Percentiles rank a stretch among this genome's conserved stretches.
These are phyloP conservation scores for Lumbricus terrestris DNA, from an alignment of 2,888 invertebrate genomes.

Conservation along the genomic window DNA sequence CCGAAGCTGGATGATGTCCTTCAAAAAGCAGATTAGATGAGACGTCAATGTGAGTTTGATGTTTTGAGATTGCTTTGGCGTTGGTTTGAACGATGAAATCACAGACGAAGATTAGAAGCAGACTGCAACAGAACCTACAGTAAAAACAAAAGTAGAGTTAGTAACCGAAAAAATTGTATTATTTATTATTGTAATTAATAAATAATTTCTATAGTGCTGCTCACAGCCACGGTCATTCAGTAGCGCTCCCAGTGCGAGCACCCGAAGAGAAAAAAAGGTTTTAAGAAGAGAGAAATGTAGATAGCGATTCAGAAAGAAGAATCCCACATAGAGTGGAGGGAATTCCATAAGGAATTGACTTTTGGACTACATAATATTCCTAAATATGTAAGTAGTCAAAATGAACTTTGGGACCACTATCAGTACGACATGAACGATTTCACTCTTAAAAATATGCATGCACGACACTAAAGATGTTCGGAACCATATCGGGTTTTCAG, in stretches of 20 bases:
- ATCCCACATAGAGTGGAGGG: too few relatives aligned
- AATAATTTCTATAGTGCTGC: too few relatives aligned
- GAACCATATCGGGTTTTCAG: background rate
- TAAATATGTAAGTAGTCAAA: background rate
- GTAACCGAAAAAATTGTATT: too few relatives aligned
- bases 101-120: background rate
- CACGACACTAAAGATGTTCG: background rate
- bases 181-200: too few relatives aligned
- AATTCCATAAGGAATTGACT: too few relatives aligned
- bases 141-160: background rate
- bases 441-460: constrained; percentile 7
- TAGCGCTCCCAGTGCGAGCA: too few relatives aligned
- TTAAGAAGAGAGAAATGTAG: too few relatives aligned
- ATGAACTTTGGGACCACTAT: background rate
- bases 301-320: too few relatives aligned
- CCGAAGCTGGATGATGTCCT: background rate
- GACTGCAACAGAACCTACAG: background rate
- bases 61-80: background rate
- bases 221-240: too few relatives aligned
- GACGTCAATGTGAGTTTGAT: background rate
- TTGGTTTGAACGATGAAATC: background rate
- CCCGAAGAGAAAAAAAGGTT: too few relatives aligned
- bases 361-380: too few relatives aligned
- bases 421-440: background rate
- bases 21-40: background rate